Conservation (phyloP, 2,888 invertebrate genomes). For the Listrodromus nycthemerus region DNA sequence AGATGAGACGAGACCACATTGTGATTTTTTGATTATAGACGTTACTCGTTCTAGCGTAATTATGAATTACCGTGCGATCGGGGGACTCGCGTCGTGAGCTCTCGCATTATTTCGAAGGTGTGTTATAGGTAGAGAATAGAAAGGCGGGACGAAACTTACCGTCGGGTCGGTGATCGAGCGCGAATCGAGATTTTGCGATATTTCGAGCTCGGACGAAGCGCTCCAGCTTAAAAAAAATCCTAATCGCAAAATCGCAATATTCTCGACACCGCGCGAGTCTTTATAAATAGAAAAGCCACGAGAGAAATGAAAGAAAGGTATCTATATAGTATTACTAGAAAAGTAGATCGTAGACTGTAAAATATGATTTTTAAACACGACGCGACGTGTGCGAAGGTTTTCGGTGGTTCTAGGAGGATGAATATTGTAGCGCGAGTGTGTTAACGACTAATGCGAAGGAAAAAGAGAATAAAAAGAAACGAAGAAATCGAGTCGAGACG, state of each 20-base stretch:
- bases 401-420: constrained; percentile 53
- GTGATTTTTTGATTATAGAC: constrained; percentile 77
- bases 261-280: constrained; percentile 58
- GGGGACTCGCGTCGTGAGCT: constrained; percentile 37
- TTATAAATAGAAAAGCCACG: constrained; percentile 56
- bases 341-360: constrained; percentile 83
- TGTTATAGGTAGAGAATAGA: constrained; percentile 38
- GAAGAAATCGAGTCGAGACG: constrained; percentile 32
- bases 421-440: constrained; percentile 48
- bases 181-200: constrained; percentile 52
- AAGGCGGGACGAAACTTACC: constrained; percentile 32
- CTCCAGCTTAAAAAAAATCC: constrained; percentile 1
- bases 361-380: constrained; percentile 78
- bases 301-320: constrained; percentile 72
- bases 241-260: constrained; percentile 71
- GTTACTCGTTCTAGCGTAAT: constrained; percentile 72
- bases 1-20: constrained; percentile 73
- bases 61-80: constrained; percentile 69
- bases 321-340: constrained; percentile 84
- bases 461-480: constrained; percentile 46
- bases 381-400: constrained; percentile 62
- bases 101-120: constrained; percentile 40
- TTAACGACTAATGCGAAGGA: constrained; percentile 62
- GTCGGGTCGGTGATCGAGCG: constrained; percentile 31
- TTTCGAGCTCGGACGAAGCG: constrained; percentile 34